Percentiles rank a stretch among this genome's conserved stretches.
These are phyloP conservation scores for Amphiduros pacificus DNA, from an alignment of 2,888 invertebrate species.

Conservation along the genomic window DNA sequence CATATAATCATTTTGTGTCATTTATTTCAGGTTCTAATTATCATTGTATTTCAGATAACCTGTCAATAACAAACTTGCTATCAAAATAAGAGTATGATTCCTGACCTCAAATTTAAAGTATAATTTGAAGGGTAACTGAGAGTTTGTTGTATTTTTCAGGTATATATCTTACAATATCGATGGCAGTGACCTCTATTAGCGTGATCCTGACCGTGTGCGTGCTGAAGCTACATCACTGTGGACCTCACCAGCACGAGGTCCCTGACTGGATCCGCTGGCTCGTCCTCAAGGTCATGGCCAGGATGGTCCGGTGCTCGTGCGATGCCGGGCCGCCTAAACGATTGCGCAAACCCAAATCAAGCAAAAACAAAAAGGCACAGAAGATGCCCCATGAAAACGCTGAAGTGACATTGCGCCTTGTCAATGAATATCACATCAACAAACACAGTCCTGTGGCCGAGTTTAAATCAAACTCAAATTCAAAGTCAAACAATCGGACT, in stretches of 20 bases:
- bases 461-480: slow-evolving; percentile 6
- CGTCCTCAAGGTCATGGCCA: slow-evolving; percentile 26
- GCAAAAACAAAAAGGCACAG: background rate
- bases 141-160: slow-evolving; percentile 29
- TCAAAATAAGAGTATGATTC: background rate
- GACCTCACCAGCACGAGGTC: slow-evolving; percentile 33
- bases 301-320: slow-evolving; percentile 26
- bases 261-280: slow-evolving; percentile 34
- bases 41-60: no score
- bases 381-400: slow-evolving; percentile 19
- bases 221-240: slow-evolving; percentile 39
- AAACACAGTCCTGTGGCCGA: slow-evolving; percentile 21
- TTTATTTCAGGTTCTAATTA: no score
- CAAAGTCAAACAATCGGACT: background rate
- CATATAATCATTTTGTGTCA: background rate
- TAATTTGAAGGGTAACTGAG: background rate
- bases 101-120: background rate
- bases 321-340: slow-evolving; percentile 1
- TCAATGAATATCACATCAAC: slow-evolving; percentile 20
- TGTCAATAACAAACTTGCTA: no score
- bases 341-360: background rate
- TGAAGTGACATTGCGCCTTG: slow-evolving; percentile 24
- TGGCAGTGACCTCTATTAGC: slow-evolving; percentile 41
- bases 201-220: slow-evolving; percentile 40
- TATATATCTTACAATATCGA: slow-evolving; percentile 42